A percentile compares a stretch with the other conserved stretches of the same genome.
phyloP scores from a whole-genome alignment of 2,113 vertebrate species.

The Promerops cafer region DNA sequence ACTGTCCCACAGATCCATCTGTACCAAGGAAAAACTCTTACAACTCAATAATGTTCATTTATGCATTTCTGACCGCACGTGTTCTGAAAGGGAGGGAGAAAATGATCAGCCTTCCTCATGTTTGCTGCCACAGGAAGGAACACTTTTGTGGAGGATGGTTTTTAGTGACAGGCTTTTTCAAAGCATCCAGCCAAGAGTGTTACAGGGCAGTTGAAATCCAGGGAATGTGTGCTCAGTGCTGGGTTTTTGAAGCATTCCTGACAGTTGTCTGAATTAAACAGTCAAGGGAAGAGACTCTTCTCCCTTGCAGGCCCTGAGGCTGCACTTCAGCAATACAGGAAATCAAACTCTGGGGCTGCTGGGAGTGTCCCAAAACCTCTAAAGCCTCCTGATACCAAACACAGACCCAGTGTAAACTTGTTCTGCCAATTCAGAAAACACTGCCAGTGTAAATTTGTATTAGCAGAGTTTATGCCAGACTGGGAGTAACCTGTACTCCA shows the following conservation, averaged over 20 bases:
- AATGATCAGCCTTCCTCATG: not conserved
- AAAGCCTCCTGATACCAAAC: not conserved
- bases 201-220: not conserved
- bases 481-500: not conserved
- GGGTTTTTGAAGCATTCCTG: not conserved
- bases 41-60: not conserved
- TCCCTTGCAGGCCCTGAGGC: not conserved
- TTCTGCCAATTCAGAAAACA: not conserved
- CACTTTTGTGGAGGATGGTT: not conserved
- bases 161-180: not conserved
- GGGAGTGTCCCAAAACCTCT: not conserved
- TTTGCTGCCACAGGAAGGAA: not conserved
- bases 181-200: not conserved
- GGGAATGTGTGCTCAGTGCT: not conserved
- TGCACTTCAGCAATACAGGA: not conserved
- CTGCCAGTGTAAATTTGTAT: not conserved
- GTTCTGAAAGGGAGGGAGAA: not conserved
- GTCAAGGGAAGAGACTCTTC: not conserved
- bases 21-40: not conserved
- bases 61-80: not conserved
- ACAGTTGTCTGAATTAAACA: not conserved
- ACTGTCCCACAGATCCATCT: not conserved
- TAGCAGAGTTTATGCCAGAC: not conserved
- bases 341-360: not conserved
- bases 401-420: constrained; percentile 15